A percentile compares a stretch with the other conserved stretches of the same genome.
Conservation (phyloP, 2,888 invertebrate genomes). For the Acronicta psi region DNA sequence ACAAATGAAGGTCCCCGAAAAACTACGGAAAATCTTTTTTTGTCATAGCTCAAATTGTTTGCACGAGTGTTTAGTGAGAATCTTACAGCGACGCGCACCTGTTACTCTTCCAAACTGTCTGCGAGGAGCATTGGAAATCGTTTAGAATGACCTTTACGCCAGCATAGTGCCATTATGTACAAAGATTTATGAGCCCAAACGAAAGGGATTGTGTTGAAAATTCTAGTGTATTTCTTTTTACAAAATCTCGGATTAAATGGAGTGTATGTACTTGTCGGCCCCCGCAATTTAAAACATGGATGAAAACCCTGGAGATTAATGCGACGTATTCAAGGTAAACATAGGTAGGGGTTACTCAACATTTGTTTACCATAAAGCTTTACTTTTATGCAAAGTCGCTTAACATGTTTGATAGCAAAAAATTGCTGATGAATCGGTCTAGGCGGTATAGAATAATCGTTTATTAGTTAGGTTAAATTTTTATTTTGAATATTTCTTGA, state of each 20-base stretch:
- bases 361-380: no score
- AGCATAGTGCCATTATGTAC: slow-evolving; percentile 24
- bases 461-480: no score
- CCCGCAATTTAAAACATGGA: neutral
- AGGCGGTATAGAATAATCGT: no score
- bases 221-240: neutral
- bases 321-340: no score
- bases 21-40: neutral
- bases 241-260: neutral
- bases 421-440: no score
- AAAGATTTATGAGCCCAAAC: slow-evolving; percentile 40
- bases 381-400: no score
- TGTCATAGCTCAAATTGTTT: neutral
- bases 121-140: slow-evolving; percentile 23
- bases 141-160: slow-evolving; percentile 31
- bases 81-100: slow-evolving; percentile 29
- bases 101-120: slow-evolving; percentile 31
- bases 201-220: slow-evolving; percentile 12
- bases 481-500: no score
- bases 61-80: slow-evolving; percentile 17
- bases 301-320: neutral
- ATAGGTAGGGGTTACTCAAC: no score
- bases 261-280: neutral
- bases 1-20: neutral
- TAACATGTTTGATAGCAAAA: no score